These are phyloP conservation scores for Harpagifer antarcticus DNA, from an alignment of 2,797 vertebrate species.

Conservation along the genomic window DNA sequence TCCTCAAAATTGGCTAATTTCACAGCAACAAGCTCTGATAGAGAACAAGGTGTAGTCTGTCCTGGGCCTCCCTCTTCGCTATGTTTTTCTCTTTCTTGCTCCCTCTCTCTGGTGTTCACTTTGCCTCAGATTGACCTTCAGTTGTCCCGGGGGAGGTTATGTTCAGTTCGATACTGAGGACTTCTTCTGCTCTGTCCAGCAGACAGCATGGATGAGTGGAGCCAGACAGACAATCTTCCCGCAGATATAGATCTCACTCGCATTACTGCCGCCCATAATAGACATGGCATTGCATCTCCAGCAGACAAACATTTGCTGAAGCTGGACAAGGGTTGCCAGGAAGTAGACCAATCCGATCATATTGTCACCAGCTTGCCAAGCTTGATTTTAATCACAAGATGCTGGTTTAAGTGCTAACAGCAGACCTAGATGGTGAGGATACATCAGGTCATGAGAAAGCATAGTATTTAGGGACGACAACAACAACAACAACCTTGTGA, in stretches of 20 bases:
- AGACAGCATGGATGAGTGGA: constrained; percentile 63
- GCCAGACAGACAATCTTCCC: constrained; percentile 73
- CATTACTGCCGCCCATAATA: constrained; percentile 74
- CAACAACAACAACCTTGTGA: background rate
- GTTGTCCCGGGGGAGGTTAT: constrained; percentile 29
- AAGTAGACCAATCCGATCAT: constrained; percentile 54
- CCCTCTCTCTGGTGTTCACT: constrained; percentile 31
- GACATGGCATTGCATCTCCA: constrained; percentile 60
- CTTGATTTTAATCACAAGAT: constrained; percentile 46
- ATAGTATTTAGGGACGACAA: background rate
- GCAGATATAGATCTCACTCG: constrained; percentile 76
- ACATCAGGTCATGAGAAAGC: constrained; percentile 26
- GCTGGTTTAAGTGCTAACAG: constrained; percentile 26
- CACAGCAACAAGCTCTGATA: constrained; percentile 16
- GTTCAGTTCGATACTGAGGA: constrained; percentile 70
- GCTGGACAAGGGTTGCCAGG: constrained; percentile 48
- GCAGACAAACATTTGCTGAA: constrained; percentile 58
- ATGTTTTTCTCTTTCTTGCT: constrained; percentile 17
- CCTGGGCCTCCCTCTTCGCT: background rate
- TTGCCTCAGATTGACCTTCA: constrained; percentile 70
- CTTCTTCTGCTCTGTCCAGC: constrained; percentile 62
- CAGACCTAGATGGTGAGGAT: background rate
- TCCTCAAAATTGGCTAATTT: background rate
- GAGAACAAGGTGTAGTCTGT: constrained; percentile 10
- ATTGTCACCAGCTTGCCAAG: constrained; percentile 50